Base-by-base conservation (phyloP, 2,888 invertebrate species). In the Tribolium freemani region DNA sequence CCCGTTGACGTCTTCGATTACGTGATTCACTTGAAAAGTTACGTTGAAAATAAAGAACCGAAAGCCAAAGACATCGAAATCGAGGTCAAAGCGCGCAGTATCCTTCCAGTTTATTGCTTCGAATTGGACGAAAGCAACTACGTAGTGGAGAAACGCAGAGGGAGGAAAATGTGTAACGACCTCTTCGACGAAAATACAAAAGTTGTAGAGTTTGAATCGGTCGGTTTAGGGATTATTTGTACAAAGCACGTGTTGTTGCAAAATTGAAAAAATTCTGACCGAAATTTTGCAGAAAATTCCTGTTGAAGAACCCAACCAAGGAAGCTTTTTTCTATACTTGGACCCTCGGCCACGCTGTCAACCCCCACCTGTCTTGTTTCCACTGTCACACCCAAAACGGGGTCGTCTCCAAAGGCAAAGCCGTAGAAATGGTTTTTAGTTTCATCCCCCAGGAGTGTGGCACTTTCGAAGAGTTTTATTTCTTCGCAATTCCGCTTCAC, bases 21-120 rank as follows among this genome's bases (percentile, higher is more conserved):
- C 74, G 75, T 84, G 84, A 89, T 89, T 66, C 87, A 88, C 76
- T 84, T 91, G 45, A 87, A 86, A 74, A 89, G 90, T 44, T 87
- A 87, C 45, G 89, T 91, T 64, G 86, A 88, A 73, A 90, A 90
- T 78, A 84, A 90, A 60, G 77, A 86, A 20, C 90, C 90, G 38
- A 84, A 85, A 0, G 57, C 78, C 6, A 11, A 75, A 6, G 76
- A 80, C 16, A 77, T 86, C 16, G 76, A 79, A 9, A 84, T 89
- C n/a, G 45, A 76, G 45, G 83, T 93, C 46, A 85, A 83, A 50
- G 93, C 89, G 0, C 89, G 88, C 77, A 91, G 93, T 73, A 79
- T 92, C 60, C 87, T 93, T 74, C 93, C 93, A 0, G 90, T 91
- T 78, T 93, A 91, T 79, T 93, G 93, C 82, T 90, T 94, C 78